Percentiles rank a stretch among this genome's conserved stretches.
Conservation (phyloP, 2,888 invertebrate species). For the Athetis lepigone region DNA sequence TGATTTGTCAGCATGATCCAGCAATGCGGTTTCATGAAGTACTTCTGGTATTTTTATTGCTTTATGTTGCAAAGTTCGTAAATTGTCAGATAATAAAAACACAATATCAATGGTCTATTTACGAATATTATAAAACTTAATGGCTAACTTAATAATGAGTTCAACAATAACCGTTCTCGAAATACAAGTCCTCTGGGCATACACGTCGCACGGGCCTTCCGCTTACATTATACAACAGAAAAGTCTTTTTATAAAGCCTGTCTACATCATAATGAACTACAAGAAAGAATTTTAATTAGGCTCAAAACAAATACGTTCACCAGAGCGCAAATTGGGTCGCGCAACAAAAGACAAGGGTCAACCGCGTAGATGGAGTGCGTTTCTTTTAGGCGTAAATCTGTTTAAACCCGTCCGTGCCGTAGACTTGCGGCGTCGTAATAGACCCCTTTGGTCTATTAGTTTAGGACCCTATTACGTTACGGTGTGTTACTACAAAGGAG, state of each 20-base stretch:
- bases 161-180: constrained; percentile 32
- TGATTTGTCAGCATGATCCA: constrained; percentile 22
- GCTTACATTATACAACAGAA: constrained; percentile 56
- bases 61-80: too few relatives aligned
- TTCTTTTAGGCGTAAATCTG: constrained; percentile 83
- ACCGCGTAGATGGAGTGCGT: constrained; percentile 69
- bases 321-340: constrained; percentile 75
- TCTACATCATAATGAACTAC: constrained; percentile 73
- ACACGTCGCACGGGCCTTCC: constrained; percentile 46
- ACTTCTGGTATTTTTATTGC: neutral
- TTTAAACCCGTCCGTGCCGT: constrained; percentile 79
- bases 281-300: constrained; percentile 80
- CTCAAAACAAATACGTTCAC: constrained; percentile 75
- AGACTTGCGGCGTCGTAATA: constrained; percentile 74
- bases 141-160: constrained; percentile 16
- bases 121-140: constrained; percentile 16
- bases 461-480: constrained; percentile 86
- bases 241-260: constrained; percentile 67
- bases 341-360: constrained; percentile 80
- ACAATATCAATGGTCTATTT: neutral
- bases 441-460: constrained; percentile 82
- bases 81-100: neutral
- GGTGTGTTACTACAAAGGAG: constrained; percentile 81
- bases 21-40: constrained; percentile 1
- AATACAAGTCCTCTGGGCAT: constrained; percentile 30